Conservation (phyloP, 2,113 vertebrate genomes). For the Petroica traversi region DNA sequence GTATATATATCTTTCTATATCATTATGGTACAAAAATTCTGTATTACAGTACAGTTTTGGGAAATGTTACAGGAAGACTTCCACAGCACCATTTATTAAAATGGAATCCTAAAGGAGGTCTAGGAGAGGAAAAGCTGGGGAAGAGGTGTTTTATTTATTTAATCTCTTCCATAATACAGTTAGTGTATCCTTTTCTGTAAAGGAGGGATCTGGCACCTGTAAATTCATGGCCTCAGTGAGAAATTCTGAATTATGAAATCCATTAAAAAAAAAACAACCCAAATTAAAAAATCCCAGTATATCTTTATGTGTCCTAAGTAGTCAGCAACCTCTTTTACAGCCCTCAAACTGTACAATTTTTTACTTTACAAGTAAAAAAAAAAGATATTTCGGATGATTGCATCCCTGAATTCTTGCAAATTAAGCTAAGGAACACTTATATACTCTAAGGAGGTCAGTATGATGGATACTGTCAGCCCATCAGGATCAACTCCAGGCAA, state of each 20-base stretch:
- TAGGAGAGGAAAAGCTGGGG: background rate
- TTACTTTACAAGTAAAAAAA: no score
- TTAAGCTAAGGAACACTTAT: background rate
- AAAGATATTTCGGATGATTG: background rate
- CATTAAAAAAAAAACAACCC: no score
- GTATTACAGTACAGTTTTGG: background rate
- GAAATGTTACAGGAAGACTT: background rate
- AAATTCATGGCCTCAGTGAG: background rate
- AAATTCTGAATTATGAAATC: background rate
- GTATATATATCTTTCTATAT: background rate
- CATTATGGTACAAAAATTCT: background rate
- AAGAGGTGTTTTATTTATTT: background rate
- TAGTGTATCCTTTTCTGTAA: background rate
- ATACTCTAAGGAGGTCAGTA: background rate
- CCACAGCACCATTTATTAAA: background rate
- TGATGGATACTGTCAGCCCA: background rate
- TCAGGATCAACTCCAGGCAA: background rate
- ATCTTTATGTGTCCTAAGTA: background rate
- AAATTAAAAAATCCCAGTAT: no score
- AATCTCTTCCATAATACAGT: background rate
- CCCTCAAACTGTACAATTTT: background rate
- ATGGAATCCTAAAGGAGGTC: background rate
- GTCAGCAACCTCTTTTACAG: background rate
- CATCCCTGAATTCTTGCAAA: background rate
- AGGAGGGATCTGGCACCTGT: background rate